Conservation (phyloP, 2,888 invertebrate genomes). For the Zeuzera pyrina region DNA sequence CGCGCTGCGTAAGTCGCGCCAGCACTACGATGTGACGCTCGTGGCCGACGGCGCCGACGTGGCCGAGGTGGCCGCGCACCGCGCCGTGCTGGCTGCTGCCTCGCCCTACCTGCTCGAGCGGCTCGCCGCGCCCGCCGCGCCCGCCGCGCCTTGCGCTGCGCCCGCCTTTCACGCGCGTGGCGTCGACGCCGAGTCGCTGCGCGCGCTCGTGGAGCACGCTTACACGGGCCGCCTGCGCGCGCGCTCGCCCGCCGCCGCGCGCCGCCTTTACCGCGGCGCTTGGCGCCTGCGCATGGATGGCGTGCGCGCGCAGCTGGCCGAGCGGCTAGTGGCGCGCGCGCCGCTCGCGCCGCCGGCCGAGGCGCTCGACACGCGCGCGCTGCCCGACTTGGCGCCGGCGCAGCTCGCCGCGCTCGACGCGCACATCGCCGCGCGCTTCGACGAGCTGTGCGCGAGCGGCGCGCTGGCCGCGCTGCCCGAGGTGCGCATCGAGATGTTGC, state of each 20-base stretch:
- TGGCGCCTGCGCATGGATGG: conserved; percentile 82
- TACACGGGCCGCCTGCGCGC: conserved; percentile 81
- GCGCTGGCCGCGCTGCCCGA: conserved; percentile 77
- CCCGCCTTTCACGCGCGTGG: conserved; percentile 28
- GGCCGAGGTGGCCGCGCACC: conserved; percentile 81
- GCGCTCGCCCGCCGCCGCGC: conserved; percentile 67
- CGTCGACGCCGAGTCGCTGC: conserved; percentile 73
- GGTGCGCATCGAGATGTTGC: conserved; percentile 81
- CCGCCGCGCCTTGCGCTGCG: conserved; percentile 48
- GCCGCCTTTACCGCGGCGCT: conserved; percentile 86
- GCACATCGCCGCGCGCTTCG: conserved; percentile 81
- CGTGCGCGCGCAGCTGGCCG: conserved; percentile 80
- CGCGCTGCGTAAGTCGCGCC: conserved; percentile 85
- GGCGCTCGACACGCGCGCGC: conserved; percentile 73
- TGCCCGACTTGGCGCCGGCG: conserved; percentile 76
- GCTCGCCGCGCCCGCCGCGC: conserved; percentile 51
- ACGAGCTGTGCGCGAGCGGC: conserved; percentile 75
- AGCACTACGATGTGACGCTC: conserved; percentile 89
- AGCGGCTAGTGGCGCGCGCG: conserved; percentile 72
- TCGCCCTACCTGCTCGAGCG: conserved; percentile 84
- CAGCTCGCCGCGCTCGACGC: conserved; percentile 70
- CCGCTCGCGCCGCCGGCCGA: conserved; percentile 71
- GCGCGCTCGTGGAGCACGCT: conserved; percentile 85
- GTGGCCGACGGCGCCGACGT: conserved; percentile 76
- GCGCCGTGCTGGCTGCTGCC: conserved; percentile 84